Evolutionary conservation across 2,113 vertebrate genomes (phyloP).

Genomic region (Menidia beryllina): DNA sequence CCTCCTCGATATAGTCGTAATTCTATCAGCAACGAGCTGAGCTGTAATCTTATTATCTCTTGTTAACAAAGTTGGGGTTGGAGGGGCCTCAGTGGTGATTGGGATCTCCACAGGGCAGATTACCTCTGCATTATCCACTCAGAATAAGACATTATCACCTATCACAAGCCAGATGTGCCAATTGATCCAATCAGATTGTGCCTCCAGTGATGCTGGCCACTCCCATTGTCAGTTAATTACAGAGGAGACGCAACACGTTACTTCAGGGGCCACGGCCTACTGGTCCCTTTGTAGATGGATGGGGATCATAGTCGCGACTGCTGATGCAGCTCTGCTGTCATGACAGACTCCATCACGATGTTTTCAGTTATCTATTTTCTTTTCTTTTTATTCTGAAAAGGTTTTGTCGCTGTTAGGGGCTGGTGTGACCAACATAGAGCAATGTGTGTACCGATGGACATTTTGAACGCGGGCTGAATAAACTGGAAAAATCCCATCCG

Average conservation of each 20-base stretch:
- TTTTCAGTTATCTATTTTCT: too few relatives aligned
- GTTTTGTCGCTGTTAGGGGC: too few relatives aligned
- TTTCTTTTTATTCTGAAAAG: too few relatives aligned
- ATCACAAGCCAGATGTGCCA: conserved; percentile 75
- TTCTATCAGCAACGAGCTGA: conserved; percentile 67
- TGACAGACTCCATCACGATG: too few relatives aligned
- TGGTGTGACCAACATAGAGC: too few relatives aligned
- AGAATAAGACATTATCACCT: conserved; percentile 72
- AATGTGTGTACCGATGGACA: too few relatives aligned
- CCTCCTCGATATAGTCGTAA: conserved; percentile 65
- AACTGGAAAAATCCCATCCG: too few relatives aligned
- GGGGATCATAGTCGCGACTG: too few relatives aligned
- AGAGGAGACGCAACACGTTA: conserved; percentile 28
- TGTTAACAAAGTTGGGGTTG: conserved; percentile 68
- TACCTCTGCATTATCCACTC: conserved; percentile 80
- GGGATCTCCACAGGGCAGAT: conserved; percentile 73
- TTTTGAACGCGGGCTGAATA: too few relatives aligned
- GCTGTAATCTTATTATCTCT: conserved; percentile 79
- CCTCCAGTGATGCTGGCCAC: conserved; percentile 53
- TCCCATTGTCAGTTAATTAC: conserved; percentile 60
- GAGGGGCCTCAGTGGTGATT: conserved; percentile 60
- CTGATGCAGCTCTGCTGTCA: neutral
- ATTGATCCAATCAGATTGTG: conserved; percentile 76
- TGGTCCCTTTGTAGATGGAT: neutral
- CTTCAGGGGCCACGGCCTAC: conserved; percentile 5